phyloP scores from a whole-genome alignment of 2,888 invertebrate species.

The Drosophila algonquin region DNA sequence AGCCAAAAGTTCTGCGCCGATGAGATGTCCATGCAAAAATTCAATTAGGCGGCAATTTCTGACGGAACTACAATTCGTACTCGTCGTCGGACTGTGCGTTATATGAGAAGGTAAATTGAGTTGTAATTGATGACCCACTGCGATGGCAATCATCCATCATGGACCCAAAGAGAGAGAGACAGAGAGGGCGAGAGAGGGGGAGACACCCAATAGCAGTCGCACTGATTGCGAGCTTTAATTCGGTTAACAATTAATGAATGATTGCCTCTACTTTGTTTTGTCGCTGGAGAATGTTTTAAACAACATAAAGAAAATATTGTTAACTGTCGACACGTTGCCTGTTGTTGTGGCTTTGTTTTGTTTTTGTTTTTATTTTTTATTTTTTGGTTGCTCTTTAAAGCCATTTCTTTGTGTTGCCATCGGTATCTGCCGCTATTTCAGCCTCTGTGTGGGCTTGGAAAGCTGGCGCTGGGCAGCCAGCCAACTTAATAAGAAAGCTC shows the following conservation, averaged over 20 bases:
- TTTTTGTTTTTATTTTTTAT: no score
- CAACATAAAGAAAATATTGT: constrained; percentile 54
- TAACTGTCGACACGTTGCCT: constrained; percentile 48
- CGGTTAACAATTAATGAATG: constrained; percentile 27
- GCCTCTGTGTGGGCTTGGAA: constrained; percentile 30
- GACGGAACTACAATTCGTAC: constrained; percentile 13
- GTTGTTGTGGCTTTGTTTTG: constrained; percentile 11
- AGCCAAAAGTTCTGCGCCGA: constrained; percentile 28
- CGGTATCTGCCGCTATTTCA: constrained; percentile 1
- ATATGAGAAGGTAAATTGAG: constrained; percentile 42
- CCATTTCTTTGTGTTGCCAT: constrained; percentile 21
- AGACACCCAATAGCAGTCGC: constrained; percentile 1
- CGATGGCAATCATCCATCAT: constrained; percentile 38
- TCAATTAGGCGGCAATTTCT: constrained; percentile 12
- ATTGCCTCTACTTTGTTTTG: constrained; percentile 3
- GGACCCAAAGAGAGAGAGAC: not conserved
- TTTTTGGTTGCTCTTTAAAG: not conserved
- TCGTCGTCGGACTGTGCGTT: not conserved
- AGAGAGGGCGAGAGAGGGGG: not conserved
- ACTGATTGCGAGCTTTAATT: constrained; percentile 23
- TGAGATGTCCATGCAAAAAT: constrained; percentile 21
- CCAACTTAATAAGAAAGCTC: constrained; percentile 35
- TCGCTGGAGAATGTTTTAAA: constrained; percentile 1
- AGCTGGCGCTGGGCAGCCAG: constrained; percentile 2
- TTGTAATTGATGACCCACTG: constrained; percentile 33